phyloP scores from a whole-genome alignment of 2,797 vertebrate species.

The Argya squamiceps region DNA sequence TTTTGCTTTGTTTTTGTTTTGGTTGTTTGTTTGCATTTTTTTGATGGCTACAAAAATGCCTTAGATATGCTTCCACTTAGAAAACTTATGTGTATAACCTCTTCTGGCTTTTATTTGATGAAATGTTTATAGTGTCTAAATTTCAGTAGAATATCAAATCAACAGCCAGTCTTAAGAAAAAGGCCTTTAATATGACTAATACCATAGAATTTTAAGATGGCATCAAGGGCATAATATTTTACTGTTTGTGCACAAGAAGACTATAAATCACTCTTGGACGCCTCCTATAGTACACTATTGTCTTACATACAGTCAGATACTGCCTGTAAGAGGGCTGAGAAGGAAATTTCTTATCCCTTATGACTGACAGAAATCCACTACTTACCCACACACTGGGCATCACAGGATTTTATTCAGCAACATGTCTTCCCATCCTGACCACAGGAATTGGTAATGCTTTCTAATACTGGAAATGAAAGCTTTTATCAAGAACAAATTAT shows the following conservation, averaged over 20 bases:
- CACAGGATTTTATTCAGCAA: neutral
- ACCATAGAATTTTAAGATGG: neutral
- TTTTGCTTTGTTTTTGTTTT: neutral
- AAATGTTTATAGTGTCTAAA: neutral
- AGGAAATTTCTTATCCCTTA: neutral
- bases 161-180: neutral
- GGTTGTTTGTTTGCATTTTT: accelerated
- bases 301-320: neutral
- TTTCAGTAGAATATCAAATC: neutral
- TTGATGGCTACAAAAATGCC: neutral
- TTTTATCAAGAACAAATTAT: neutral
- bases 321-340: neutral
- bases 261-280: neutral
- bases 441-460: neutral
- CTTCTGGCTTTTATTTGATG: neutral
- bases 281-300: neutral
- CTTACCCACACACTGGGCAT: neutral
- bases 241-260: neutral
- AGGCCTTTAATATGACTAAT: neutral
- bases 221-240: neutral
- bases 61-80: neutral
- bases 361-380: neutral
- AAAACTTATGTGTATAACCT: neutral
- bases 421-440: neutral
- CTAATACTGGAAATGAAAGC: neutral